Evolutionary conservation across 2,113 vertebrate genomes (phyloP), one percentile per base, ranked within the genome.

Genomic region (Pelusios castaneus): DNA sequence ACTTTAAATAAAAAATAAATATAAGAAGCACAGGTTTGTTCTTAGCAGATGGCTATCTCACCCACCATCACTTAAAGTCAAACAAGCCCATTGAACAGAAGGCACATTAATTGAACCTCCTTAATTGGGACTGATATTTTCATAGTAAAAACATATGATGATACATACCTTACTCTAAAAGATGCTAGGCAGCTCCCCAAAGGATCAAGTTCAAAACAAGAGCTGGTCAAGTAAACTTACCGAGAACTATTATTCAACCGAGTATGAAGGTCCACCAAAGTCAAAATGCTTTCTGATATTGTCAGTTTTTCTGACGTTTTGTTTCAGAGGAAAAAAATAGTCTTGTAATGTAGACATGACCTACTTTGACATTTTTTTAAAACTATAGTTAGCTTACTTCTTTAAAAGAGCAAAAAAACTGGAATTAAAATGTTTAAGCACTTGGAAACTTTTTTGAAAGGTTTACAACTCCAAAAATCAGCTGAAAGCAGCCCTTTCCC

Each of bases 11-110:
- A 1, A 10, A 4, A 4, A 77, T 27, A 6, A 56, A 2, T 73
- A 11, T 63, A 78, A 88, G 6, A 85, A 90, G 19, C 3, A 10
- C 41, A 56, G 70, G 76, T 19, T 55, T 82, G 73, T 60, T 82
- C 77, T 82, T 85, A 85, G 8, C 77, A 80, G 95, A 80, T 94
- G 93, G 78, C 52, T 82, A 92, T 73, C 85, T 91, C 67, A 91
- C 87, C 94, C 91, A 89, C 75, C 84, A 47, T 60, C 89, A 92
- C 85, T 84, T 81, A 84, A 90, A 83, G 89, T 49, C 91, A 91
- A 84, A 94, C 91, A 91, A 94, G 89, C 82, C 88, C 91, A 31
- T 2, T 54, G 31, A 54, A 22, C 21, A 49, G 63, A 52, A 84
- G 63, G 63, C 63, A 54, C 85, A 54, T 49, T 88, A 75, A 38